A percentile compares a stretch with the other conserved stretches of the same genome.
These are phyloP conservation scores for Athene cunicularia DNA, from an alignment of 2,113 vertebrate species.

Conservation along the genomic window DNA sequence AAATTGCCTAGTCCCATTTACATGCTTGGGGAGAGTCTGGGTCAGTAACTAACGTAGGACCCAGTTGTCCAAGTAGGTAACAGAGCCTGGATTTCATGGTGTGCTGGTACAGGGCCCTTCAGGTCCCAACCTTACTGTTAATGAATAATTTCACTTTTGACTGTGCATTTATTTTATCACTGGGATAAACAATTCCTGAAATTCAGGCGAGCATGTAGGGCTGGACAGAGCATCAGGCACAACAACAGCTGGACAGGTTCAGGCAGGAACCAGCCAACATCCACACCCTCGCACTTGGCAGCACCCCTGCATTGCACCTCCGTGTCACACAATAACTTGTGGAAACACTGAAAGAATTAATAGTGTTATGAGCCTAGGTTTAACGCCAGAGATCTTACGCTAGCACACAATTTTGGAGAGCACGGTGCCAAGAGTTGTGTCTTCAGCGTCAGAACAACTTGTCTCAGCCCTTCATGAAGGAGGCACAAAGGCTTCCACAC, in stretches of 20 bases:
- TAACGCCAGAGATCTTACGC: background rate
- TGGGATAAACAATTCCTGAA: background rate
- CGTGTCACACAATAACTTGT: rapidly evolving
- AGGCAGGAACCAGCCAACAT: background rate
- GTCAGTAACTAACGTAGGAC: background rate
- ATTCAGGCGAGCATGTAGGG: background rate
- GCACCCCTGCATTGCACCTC: background rate
- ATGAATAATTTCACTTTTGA: background rate
- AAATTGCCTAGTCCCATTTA: background rate
- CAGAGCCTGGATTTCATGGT: background rate
- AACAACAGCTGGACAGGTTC: background rate
- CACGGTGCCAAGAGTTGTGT: background rate
- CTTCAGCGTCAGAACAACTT: background rate
- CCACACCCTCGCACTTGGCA: background rate
- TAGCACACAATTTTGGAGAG: background rate
- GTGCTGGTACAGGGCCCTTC: background rate
- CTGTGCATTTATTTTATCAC: background rate
- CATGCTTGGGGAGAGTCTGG: background rate
- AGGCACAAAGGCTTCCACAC: background rate
- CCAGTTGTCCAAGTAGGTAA: background rate
- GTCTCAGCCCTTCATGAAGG: background rate
- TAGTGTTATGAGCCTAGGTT: background rate
- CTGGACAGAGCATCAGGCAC: background rate
- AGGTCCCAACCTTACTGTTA: background rate
- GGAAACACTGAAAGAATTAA: background rate